Percentiles rank a stretch among this genome's conserved stretches.
These are phyloP conservation scores for Tachyglossus aculeatus DNA, from an alignment of 2,797 vertebrate species.

Conservation along the genomic window DNA sequence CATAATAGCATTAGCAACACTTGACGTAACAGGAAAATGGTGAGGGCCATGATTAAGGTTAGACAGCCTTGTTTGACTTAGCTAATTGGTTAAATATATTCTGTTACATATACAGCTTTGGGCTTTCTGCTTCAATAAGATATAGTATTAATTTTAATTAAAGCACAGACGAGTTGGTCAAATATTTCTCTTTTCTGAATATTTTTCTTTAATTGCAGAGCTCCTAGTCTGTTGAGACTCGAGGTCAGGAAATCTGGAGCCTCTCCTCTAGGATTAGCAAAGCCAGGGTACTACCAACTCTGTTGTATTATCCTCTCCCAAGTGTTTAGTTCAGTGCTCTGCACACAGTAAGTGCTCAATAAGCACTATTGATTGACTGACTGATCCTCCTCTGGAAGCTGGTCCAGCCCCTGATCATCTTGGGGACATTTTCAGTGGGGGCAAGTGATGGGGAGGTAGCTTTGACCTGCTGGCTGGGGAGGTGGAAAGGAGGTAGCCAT, in stretches of 20 bases:
- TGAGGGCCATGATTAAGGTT: slow-evolving; percentile 65
- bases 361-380: too few relatives aligned
- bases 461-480: too few relatives aligned
- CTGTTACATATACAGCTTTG: slow-evolving; percentile 65
- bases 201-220: slow-evolving; percentile 65
- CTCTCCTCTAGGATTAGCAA: slow-evolving; percentile 8
- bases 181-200: slow-evolving; percentile 75
- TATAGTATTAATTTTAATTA: slow-evolving; percentile 81
- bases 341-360: too few relatives aligned
- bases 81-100: slow-evolving; percentile 79
- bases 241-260: slow-evolving; percentile 19
- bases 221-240: slow-evolving; percentile 54
- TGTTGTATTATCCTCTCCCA: too few relatives aligned
- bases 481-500: too few relatives aligned
- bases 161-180: slow-evolving; percentile 69
- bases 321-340: too few relatives aligned
- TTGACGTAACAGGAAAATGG: slow-evolving; percentile 57
- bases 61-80: slow-evolving; percentile 69
- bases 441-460: too few relatives aligned
- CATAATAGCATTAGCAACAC: slow-evolving; percentile 56
- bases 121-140: slow-evolving; percentile 72
- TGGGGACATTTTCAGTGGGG: too few relatives aligned
- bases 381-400: neutral
- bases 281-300: too few relatives aligned
- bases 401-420: neutral